Evolutionary conservation across 1,140 invertebrate genomes (phyloP).

Genomic region (Thaumatotibia leucotreta): DNA sequence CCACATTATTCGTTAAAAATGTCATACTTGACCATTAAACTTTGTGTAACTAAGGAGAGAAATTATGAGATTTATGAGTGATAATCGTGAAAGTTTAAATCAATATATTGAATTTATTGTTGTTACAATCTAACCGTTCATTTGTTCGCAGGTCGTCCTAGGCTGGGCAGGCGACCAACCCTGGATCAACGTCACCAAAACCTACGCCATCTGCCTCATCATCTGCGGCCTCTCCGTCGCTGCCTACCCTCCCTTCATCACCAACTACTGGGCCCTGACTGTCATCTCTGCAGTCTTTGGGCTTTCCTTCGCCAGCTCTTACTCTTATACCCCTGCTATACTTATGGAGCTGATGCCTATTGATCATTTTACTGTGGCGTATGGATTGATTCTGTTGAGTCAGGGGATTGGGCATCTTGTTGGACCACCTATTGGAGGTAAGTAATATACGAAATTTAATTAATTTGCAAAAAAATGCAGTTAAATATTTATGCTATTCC

Average conservation of each 20-base stretch:
- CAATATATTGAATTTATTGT: too few relatives aligned
- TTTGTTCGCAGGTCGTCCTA: constrained; percentile 81
- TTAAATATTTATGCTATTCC: constrained; percentile 25
- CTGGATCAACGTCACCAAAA: constrained; percentile 89
- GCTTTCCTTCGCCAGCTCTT: constrained; percentile 90
- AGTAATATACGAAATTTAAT: constrained; percentile 39
- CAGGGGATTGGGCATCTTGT: constrained; percentile 84
- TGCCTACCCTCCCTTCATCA: constrained; percentile 81
- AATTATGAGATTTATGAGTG: too few relatives aligned
- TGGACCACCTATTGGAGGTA: constrained; percentile 79
- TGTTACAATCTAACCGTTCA: background rate
- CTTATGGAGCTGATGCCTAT: constrained; percentile 79
- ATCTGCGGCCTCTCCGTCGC: constrained; percentile 85
- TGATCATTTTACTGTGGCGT: constrained; percentile 88
- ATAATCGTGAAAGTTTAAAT: too few relatives aligned
- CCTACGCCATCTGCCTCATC: constrained; percentile 86
- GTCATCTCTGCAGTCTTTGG: constrained; percentile 83
- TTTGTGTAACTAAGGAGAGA: too few relatives aligned
- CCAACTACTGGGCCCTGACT: constrained; percentile 77
- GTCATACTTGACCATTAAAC: too few relatives aligned
- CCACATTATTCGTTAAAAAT: too few relatives aligned
- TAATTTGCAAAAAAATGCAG: background rate
- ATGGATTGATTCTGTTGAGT: constrained; percentile 90
- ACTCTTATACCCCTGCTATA: constrained; percentile 90
- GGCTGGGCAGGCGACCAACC: constrained; percentile 93